These are phyloP conservation scores for Gymnocypris eckloni DNA, from an alignment of 2,797 vertebrate genomes.

Conservation along the genomic window DNA sequence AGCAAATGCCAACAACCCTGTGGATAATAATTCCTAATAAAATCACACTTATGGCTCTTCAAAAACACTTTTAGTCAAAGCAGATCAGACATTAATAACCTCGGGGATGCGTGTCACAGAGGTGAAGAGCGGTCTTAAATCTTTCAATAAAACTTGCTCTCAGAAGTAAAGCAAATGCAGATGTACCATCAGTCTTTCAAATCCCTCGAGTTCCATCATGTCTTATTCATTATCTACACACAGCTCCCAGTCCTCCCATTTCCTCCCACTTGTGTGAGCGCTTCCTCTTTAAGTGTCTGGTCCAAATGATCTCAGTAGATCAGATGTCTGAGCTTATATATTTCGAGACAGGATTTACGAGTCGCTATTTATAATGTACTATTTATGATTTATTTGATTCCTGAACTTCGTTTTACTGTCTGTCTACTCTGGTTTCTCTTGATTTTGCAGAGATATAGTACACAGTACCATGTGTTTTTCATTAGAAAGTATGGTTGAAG, in stretches of 20 bases:
- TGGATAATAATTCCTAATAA: constrained; percentile 5
- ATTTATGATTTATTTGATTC: constrained; percentile 12
- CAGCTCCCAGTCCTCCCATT: constrained; percentile 29
- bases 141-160: constrained; percentile 34
- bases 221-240: constrained; percentile 44
- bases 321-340: constrained; percentile 9
- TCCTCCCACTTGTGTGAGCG: constrained; percentile 33
- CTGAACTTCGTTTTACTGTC: neutral
- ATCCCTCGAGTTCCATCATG: constrained; percentile 7
- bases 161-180: constrained; percentile 24
- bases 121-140: constrained; percentile 14
- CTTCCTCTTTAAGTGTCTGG: constrained; percentile 14
- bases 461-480: neutral
- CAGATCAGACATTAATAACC: constrained; percentile 26
- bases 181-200: constrained; percentile 18
- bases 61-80: constrained; percentile 14
- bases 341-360: constrained; percentile 1
- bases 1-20: constrained; percentile 1
- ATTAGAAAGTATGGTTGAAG: neutral
- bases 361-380: constrained; percentile 9
- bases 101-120: constrained; percentile 1
- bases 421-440: neutral
- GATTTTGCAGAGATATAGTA: neutral
- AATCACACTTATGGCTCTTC: neutral
- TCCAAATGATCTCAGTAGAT: constrained; percentile 37